Evolutionary conservation across 2,888 invertebrate genomes (phyloP), one percentile per base, ranked within the genome.

Genomic region (Leucania comma): DNA sequence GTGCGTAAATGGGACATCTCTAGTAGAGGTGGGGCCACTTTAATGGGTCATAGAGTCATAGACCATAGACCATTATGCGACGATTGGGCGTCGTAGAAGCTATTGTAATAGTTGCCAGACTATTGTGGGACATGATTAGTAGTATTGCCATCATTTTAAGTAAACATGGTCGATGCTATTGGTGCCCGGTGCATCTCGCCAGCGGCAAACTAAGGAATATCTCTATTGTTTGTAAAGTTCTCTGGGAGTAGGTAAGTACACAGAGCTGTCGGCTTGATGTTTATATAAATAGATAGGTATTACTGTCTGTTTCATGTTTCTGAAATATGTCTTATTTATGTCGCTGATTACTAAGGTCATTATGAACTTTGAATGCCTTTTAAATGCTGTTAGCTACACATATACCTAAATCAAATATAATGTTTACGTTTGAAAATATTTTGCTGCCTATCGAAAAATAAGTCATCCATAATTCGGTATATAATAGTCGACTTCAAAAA

Each of bases 1-100:
- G 86, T 85, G 87, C 81, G 87, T 90, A 93, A 93, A 92, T 91
- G 89, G 94, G 90, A 87, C 93, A 91, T 88, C 86, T 87, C 87
- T 84, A 82, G 84, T 81, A 86, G 86, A 93, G 94, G 94, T 90
- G 94, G 88, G 93, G 82, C 88, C 79, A 78, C 80, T 80, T 86
- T 85, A 91, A 90, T 92, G 88, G 93, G 92, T 91, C 93, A 90
- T 85, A 89, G 89, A 90, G 29, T 61, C 46, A 66, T 77, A 60
- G 48, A 76, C 77, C 77, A 90, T 84, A 90, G 88, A 90, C 87
- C 89, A 90, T 90, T 90, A 91, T 87, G 83, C 84, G 87, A 80
- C 82, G 82, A 91, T 88, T 88, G 89, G 84, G 86, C 87, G 81
- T 78, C 87, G 87, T 88, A 89, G 89, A 86, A 91, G 87, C 90